Base-by-base conservation (phyloP, 2,888 invertebrate species). In the Cephonodes hylas region DNA sequence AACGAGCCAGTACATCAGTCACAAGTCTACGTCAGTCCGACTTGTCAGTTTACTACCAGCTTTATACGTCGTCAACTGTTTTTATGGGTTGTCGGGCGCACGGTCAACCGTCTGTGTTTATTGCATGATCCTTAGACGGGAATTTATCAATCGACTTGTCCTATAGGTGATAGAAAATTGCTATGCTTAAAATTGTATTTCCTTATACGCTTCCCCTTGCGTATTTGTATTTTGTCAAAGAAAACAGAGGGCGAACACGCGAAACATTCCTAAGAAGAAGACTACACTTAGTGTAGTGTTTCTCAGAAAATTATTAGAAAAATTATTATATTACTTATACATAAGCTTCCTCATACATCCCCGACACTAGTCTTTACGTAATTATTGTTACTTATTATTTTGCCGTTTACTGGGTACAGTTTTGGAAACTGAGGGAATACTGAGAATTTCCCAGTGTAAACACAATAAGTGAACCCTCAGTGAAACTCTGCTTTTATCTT, bases 101-200 rank as follows among this genome's bases (percentile, higher is more conserved):
- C n/a, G 18, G 42, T 25, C n/a, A 38, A n/a, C 38, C n/a, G 38
- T 13, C 13, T 38, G 34, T 38, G 34, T 59, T 59, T 59, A 59
- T 45, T 46, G 46, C 59, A 46, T 46, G 59, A 59, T 46, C 46
- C 45, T 31, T 34, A 34, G 34, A 46, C 46, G 59, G 34, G 59
- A 46, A 59, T 46, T 59, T 53, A 53, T 59, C 42, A 42, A 42
- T 58, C 27, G 58, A n/a, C 1, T 27, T 59, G 25, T 18, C 18
- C 18, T 27, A 59, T 2, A 27, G 45, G 44, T 59, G 25, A 18
- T 31, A 46, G 53, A 53, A 53, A 31, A 53, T 53, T 18, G 53
- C 27, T 27, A 53, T 53, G 18, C 18, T 31, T 53, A 18, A 53
- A 53, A 53, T 31, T 10, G 31, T 31, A 31, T 31, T 53, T 53